Base-by-base conservation (phyloP, 2,797 vertebrate genomes). In the Silurus lanzhouensis region DNA sequence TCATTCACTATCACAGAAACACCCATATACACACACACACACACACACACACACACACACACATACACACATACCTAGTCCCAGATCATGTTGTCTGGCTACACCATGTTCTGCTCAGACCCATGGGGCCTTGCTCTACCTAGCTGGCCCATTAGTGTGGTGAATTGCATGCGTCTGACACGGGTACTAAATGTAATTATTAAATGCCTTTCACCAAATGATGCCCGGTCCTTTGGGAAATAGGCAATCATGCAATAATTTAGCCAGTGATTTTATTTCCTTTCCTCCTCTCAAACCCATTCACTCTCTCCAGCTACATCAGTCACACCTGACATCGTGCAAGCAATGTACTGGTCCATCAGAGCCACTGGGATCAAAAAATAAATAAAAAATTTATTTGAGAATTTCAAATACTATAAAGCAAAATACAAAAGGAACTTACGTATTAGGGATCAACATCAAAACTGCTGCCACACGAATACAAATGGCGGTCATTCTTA, bases 151-250 rank as follows among this genome's bases (percentile, higher is more conserved):
- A 97, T 98, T 98, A 98, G 96, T 93, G 95, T 93, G 94, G 96
- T 96, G 97, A 97, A 98, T 97, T 98, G 97, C 96, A 95, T 98
- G 96, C 97, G 96, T 97, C 97, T 98, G 97, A 99, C 97, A 98
- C 91, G 94, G 81, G 96, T 95, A 97, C 85, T 96, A 97, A 99
- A 99, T 98, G 96, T 97, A 99, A 99, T 99, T 99, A 99, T 97
- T 97, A 97, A 97, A 97, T 96, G 97, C 97, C 98, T 99, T 98
- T 96, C 95, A 96, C 96, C 96, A 97, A 98, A 98, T 97, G 96
- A 98, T 98, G 95, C 96, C 95, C 95, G 94, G 94, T 70, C 93
- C 97, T 97, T 94, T 95, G 94, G 97, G 98, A 97, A 99, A 97
- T 95, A 96, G 96, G 96, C 96, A 98, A 98, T 98, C 98, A 97